Evolutionary conservation across 2,113 vertebrate species (phyloP).

Genomic region (Girardinichthys multiradiatus): DNA sequence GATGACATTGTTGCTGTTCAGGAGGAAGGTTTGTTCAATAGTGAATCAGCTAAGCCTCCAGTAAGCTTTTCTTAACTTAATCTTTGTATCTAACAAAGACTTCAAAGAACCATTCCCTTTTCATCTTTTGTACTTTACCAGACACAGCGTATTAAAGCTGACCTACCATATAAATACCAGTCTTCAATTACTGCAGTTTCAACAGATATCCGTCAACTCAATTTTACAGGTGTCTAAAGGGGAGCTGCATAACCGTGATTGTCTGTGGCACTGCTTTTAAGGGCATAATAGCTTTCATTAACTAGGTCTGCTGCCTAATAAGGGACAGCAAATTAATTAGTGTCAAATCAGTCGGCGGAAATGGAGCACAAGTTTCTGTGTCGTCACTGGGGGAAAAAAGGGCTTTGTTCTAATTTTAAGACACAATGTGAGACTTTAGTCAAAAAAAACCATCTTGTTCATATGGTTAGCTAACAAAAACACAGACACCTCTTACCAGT

Average conservation of each 20-base stretch:
- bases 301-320: slow-evolving; percentile 80
- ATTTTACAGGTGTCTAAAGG: slow-evolving; percentile 50
- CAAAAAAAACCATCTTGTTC: slow-evolving; percentile 18
- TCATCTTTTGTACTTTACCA: background rate
- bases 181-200: slow-evolving; percentile 5
- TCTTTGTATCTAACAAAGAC: slow-evolving; percentile 1
- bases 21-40: background rate
- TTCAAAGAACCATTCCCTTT: background rate
- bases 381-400: slow-evolving; percentile 69
- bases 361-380: slow-evolving; percentile 76
- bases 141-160: slow-evolving; percentile 10
- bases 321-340: slow-evolving; percentile 82
- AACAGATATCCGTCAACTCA: slow-evolving; percentile 47
- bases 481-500: slow-evolving; percentile 43
- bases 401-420: slow-evolving; percentile 62
- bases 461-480: slow-evolving; percentile 40
- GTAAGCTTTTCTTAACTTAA: slow-evolving; percentile 6
- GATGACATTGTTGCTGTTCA: background rate
- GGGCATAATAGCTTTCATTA: slow-evolving; percentile 67
- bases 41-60: background rate
- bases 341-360: slow-evolving; percentile 76
- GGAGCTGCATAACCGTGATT: slow-evolving; percentile 28
- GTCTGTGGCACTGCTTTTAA: slow-evolving; percentile 66
- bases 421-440: slow-evolving; percentile 52
- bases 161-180: background rate